These are phyloP conservation scores for Pharmacophagus antenor DNA, from an alignment of 2,888 invertebrate genomes.

Conservation along the genomic window DNA sequence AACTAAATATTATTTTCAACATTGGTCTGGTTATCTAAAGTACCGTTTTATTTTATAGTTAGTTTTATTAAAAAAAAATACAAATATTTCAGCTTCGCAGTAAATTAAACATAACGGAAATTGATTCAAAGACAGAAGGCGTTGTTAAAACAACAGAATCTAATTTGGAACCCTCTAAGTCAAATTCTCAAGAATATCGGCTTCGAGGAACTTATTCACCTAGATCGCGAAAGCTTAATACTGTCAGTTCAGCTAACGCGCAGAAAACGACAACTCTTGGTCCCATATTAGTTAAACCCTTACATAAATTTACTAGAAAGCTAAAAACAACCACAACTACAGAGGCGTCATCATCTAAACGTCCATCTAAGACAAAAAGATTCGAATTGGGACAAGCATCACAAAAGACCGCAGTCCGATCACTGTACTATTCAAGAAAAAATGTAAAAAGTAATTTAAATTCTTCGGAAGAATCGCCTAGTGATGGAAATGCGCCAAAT, in stretches of 20 bases:
- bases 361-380: conserved; percentile 43
- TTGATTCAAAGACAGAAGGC: conserved; percentile 37
- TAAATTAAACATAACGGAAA: conserved; percentile 49
- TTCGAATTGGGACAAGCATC: conserved; percentile 43
- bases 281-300: conserved; percentile 49
- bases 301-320: conserved; percentile 64
- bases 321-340: conserved; percentile 58
- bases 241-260: conserved; percentile 45
- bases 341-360: conserved; percentile 46
- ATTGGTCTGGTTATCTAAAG: neutral
- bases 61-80: neutral
- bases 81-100: conserved; percentile 59
- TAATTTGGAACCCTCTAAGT: conserved; percentile 42
- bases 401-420: conserved; percentile 55
- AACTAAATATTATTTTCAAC: neutral
- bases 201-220: conserved; percentile 55
- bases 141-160: conserved; percentile 36
- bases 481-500: conserved; percentile 37
- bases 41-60: neutral
- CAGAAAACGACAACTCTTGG: conserved; percentile 35
- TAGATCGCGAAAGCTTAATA: conserved; percentile 53
- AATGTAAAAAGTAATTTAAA: conserved; percentile 41
- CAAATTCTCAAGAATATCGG: conserved; percentile 50
- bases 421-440: conserved; percentile 58
- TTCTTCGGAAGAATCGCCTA: conserved; percentile 44